These are phyloP conservation scores for Conomelus anceps DNA, from an alignment of 2,888 invertebrate genomes.

Conservation along the genomic window DNA sequence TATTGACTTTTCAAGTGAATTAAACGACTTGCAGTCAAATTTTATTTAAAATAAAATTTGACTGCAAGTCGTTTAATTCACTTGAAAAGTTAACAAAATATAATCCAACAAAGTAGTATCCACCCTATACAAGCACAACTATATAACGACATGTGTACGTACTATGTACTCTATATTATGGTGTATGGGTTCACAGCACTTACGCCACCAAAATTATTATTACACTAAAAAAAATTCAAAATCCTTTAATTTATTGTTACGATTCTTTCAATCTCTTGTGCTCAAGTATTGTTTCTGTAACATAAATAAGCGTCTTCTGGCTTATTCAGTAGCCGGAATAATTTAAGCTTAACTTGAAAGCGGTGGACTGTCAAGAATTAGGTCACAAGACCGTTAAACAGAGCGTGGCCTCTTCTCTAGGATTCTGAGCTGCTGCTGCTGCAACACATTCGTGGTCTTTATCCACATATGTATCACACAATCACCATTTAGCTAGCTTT, in stretches of 20 bases:
- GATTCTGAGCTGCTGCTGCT: neutral
- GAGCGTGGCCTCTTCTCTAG: neutral
- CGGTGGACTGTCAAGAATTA: neutral
- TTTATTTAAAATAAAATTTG: too few relatives aligned
- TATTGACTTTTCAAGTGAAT: too few relatives aligned
- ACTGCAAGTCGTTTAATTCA: too few relatives aligned
- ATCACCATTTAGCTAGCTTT: neutral
- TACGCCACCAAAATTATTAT: too few relatives aligned
- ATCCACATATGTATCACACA: neutral
- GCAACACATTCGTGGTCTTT: neutral
- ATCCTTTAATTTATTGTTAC: neutral
- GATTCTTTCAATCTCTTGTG: neutral
- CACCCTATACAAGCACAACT: too few relatives aligned
- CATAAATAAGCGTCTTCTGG: neutral
- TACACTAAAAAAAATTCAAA: neutral
- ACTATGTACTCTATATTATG: too few relatives aligned
- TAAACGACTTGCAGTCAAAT: too few relatives aligned
- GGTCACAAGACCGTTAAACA: neutral
- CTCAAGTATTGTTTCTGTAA: neutral
- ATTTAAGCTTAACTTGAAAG: neutral
- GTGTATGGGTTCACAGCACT: too few relatives aligned
- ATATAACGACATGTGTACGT: too few relatives aligned
- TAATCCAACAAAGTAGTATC: too few relatives aligned
- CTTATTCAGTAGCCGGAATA: neutral
- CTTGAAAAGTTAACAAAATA: too few relatives aligned